Conservation (phyloP, 2,113 vertebrate species). For the Ailuropoda melanoleuca region DNA sequence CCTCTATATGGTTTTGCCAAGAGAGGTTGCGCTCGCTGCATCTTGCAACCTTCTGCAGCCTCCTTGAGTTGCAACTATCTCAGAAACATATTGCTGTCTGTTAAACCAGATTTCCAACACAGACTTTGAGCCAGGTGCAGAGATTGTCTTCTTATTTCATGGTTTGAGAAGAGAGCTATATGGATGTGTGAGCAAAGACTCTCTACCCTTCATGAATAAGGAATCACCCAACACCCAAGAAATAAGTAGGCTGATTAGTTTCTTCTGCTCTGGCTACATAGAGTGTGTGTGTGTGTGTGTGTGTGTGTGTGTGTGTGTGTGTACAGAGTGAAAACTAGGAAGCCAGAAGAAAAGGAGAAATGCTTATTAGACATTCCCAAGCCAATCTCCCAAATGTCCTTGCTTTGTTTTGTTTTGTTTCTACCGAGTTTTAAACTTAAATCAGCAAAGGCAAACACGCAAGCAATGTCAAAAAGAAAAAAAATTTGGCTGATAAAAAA, state of each 20-base stretch:
- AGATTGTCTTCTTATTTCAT: background rate
- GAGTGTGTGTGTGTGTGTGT: slow-evolving; percentile 7
- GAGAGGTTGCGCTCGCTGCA: background rate
- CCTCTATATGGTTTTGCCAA: background rate
- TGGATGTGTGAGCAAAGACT: background rate
- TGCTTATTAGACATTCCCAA: slow-evolving; percentile 35
- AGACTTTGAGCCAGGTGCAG: background rate
- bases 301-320: slow-evolving; percentile 17
- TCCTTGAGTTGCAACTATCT: background rate
- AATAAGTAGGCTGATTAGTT: slow-evolving; percentile 41
- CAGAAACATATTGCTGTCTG: background rate
- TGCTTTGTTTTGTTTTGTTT: slow-evolving; percentile 44
- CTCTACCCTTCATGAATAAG: background rate
- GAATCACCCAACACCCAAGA: slow-evolving; percentile 41
- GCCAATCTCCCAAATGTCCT: background rate
- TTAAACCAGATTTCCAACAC: background rate
- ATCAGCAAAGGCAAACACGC: slow-evolving; percentile 34
- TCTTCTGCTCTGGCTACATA: slow-evolving; percentile 43
- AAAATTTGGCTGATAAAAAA: slow-evolving; percentile 26
- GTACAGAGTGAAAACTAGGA: slow-evolving; percentile 56
- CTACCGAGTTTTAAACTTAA: slow-evolving; percentile 56
- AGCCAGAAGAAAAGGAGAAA: slow-evolving; percentile 36
- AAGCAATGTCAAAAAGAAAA: slow-evolving; percentile 33
- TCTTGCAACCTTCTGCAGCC: background rate
- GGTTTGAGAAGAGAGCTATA: background rate